Evolutionary conservation across 2,113 vertebrate species (phyloP).

Genomic region (Chloropsis hardwickii): DNA sequence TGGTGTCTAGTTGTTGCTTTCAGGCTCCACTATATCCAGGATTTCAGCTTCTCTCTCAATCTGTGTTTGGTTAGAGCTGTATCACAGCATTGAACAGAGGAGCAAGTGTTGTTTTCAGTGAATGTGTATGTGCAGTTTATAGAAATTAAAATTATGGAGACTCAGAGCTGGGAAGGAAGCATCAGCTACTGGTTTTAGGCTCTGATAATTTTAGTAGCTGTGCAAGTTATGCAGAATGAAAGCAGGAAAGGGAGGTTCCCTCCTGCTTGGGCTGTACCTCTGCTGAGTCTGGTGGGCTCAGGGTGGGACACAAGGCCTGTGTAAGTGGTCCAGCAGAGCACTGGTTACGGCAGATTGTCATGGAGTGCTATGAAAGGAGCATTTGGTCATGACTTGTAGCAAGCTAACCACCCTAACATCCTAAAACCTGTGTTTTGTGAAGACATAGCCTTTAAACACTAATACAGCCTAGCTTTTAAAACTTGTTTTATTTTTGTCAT

Average conservation of each 20-base stretch:
- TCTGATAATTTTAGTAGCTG: not conserved
- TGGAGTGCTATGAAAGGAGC: not conserved
- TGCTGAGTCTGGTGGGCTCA: not conserved
- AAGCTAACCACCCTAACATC: not conserved
- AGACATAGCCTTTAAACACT: not conserved
- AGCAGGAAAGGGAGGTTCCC: not conserved
- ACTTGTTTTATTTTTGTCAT: not conserved
- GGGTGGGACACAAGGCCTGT: fast-evolving
- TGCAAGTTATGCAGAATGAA: not conserved
- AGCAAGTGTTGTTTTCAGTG: not conserved
- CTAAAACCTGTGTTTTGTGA: not conserved
- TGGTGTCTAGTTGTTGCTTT: not conserved
- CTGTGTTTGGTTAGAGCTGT: not conserved
- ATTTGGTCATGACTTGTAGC: not conserved
- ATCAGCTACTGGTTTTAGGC: not conserved
- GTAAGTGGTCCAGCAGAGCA: not conserved
- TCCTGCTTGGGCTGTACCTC: not conserved
- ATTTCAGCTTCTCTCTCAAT: not conserved
- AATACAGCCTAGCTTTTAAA: not conserved
- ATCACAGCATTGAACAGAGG: not conserved
- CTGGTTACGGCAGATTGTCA: not conserved
- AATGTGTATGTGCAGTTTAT: not conserved
- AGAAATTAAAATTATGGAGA: not conserved
- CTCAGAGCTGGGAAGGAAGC: not conserved
- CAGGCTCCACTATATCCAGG: fast-evolving